Evolutionary conservation across 2,888 invertebrate genomes (phyloP).

Genomic region (Nomada fabriciana): DNA sequence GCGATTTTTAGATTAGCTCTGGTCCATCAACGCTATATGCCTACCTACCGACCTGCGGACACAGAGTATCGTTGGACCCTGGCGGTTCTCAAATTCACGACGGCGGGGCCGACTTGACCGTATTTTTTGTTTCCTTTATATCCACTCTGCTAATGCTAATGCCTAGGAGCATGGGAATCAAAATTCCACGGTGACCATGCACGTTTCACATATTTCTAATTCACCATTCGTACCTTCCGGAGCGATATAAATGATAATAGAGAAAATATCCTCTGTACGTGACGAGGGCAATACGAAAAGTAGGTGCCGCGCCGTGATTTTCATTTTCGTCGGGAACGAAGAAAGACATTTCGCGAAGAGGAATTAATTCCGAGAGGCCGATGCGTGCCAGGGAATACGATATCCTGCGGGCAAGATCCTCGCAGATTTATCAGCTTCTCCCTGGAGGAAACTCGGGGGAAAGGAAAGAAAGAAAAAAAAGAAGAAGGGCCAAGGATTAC

Average conservation of each 20-base stretch:
- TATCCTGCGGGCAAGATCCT: constrained; percentile 34
- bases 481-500: constrained; percentile 75
- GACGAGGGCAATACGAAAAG: constrained; percentile 8
- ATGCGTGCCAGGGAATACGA: constrained; percentile 69
- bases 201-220: neutral
- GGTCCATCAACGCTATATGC: constrained; percentile 82
- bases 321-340: neutral
- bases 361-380: constrained; percentile 56
- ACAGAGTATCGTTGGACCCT: constrained; percentile 40
- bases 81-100: constrained; percentile 74
- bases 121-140: neutral
- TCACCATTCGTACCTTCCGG: neutral
- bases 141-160: neutral
- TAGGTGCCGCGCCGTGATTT: neutral
- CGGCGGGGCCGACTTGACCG: neutral
- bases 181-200: neutral
- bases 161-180: neutral
- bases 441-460: neutral
- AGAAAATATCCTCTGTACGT: neutral
- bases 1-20: constrained; percentile 84
- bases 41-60: constrained; percentile 77
- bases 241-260: neutral
- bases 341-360: constrained; percentile 3
- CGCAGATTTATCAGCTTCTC: too few species aligned
- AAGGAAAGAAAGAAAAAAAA: constrained; percentile 18